phyloP scores from a whole-genome alignment of 2,797 vertebrate genomes.

The Gymnodraco acuticeps region DNA sequence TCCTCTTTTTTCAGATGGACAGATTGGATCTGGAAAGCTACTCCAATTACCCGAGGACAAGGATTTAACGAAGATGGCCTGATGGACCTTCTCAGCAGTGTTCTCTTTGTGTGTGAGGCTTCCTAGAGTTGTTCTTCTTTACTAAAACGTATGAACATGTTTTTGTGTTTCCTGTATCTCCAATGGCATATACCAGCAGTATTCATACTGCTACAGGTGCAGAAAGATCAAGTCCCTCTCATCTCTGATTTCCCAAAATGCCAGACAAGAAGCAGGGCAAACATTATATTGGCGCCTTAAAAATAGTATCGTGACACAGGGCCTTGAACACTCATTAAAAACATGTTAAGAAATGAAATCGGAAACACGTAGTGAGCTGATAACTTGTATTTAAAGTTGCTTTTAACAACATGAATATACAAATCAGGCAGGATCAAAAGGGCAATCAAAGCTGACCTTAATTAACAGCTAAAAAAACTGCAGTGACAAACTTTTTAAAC shows the following conservation, averaged over 20 bases:
- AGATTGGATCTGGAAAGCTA: conserved; percentile 55
- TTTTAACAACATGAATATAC: conserved; percentile 63
- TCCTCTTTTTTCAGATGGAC: conserved; percentile 67
- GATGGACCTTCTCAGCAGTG: conserved; percentile 31
- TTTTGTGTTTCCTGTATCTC: conserved; percentile 9
- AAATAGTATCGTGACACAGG: conserved; percentile 41
- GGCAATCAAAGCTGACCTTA: conserved; percentile 57
- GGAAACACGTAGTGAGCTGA: conserved; percentile 37
- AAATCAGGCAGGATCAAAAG: conserved; percentile 64
- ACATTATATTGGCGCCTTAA: conserved; percentile 58
- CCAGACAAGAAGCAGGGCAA: conserved; percentile 47
- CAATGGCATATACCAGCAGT: background rate
- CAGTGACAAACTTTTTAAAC: conserved; percentile 47
- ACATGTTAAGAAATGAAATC: conserved; percentile 54
- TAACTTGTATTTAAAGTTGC: conserved; percentile 44
- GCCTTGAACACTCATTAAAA: conserved; percentile 52
- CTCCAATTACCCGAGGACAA: conserved; percentile 65
- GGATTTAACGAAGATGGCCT: conserved; percentile 42
- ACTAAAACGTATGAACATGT: background rate
- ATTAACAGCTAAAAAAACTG: conserved; percentile 39
- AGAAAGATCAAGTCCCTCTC: conserved; percentile 37
- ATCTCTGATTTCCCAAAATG: conserved; percentile 55
- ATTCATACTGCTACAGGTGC: conserved; percentile 9
- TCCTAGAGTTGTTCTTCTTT: conserved; percentile 15
- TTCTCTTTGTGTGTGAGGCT: background rate